A percentile compares a stretch with the other conserved stretches of the same genome.
These are phyloP conservation scores for Graptemys geographica DNA, from an alignment of 2,797 vertebrate species.

Conservation along the genomic window DNA sequence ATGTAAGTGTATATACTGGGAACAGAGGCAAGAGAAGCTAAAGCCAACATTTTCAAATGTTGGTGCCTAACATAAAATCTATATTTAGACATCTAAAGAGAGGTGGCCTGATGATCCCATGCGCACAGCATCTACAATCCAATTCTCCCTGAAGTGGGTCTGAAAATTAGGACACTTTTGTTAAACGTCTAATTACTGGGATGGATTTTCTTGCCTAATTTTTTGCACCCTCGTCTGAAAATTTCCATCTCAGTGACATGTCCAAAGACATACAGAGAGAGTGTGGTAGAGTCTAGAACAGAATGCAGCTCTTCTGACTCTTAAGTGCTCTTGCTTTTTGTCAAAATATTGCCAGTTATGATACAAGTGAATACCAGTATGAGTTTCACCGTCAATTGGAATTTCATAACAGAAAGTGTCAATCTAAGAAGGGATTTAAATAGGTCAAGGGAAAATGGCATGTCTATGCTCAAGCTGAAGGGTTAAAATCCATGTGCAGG, in stretches of 20 bases:
- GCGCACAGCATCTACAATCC: neutral
- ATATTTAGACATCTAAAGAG: neutral
- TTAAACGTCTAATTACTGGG: slow-evolving; percentile 7
- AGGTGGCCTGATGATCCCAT: neutral
- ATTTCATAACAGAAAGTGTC: neutral
- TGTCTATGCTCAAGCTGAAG: neutral
- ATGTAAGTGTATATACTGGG: neutral
- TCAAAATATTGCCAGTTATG: neutral
- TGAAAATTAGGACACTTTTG: neutral
- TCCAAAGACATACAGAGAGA: neutral
- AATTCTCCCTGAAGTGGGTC: neutral
- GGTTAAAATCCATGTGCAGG: no score
- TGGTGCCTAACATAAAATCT: neutral
- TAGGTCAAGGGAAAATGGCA: neutral
- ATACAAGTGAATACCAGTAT: neutral
- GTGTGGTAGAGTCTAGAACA: neutral
- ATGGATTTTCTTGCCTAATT: neutral
- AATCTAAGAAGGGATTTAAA: neutral
- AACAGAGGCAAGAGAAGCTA: neutral
- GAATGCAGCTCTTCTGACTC: neutral
- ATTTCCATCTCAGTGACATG: neutral
- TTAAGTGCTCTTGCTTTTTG: neutral
- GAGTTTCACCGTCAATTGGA: neutral
- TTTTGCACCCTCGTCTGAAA: neutral
- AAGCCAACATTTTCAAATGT: neutral